Percentiles rank a stretch among this genome's conserved stretches.
Evolutionary conservation across 1,140 invertebrate species (phyloP).

Genomic region (Ctenoplectra terminalis): DNA sequence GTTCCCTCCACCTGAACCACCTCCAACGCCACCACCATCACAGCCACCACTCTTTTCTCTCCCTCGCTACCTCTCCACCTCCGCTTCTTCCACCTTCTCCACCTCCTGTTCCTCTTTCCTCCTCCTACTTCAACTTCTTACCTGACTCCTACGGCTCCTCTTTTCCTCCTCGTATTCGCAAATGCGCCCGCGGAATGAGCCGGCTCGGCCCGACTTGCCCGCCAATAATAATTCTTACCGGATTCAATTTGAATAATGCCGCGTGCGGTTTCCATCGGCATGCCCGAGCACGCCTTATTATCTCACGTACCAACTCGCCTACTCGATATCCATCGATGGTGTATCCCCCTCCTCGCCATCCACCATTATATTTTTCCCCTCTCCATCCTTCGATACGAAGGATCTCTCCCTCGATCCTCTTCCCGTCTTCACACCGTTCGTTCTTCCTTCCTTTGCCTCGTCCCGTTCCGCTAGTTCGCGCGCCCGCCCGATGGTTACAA

Average conservation of each 20-base stretch:
- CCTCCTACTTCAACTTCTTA: constrained; percentile 15
- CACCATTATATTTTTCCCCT: constrained; percentile 67
- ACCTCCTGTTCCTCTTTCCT: background rate
- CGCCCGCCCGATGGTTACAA: constrained; percentile 61
- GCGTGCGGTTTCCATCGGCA: constrained; percentile 81
- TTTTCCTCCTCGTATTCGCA: constrained; percentile 70
- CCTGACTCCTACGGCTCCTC: constrained; percentile 50
- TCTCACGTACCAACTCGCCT: constrained; percentile 80
- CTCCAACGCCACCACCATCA: constrained; percentile 32
- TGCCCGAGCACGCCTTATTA: constrained; percentile 81
- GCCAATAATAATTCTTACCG: constrained; percentile 81
- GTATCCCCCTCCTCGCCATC: constrained; percentile 44
- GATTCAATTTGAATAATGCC: constrained; percentile 83
- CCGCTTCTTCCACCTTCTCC: background rate
- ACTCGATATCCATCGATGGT: constrained; percentile 78
- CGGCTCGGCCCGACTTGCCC: constrained; percentile 71
- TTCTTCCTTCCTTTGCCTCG: background rate
- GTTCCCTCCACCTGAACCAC: constrained; percentile 60
- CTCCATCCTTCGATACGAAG: constrained; percentile 6
- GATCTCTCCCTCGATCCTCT: background rate
- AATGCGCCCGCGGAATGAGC: constrained; percentile 76
- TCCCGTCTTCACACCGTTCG: background rate
- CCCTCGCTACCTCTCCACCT: background rate
- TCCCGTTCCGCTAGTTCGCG: constrained; percentile 52
- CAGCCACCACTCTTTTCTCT: constrained; percentile 16